Evolutionary conservation across 2,113 vertebrate genomes (phyloP).

Genomic region (Pao palembangensis): DNA sequence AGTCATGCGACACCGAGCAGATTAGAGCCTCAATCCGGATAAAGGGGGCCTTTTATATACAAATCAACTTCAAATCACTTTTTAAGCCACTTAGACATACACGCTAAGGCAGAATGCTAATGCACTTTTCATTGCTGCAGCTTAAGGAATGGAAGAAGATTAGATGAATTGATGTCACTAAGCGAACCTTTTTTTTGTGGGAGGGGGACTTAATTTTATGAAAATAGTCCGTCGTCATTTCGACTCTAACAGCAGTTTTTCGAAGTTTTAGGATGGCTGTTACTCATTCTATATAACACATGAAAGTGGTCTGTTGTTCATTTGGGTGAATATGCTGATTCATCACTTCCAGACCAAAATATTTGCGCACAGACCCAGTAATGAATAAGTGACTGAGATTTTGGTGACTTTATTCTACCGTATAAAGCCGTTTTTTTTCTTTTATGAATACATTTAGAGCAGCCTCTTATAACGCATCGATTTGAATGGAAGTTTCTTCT

Average conservation of each 20-base stretch:
- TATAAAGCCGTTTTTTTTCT: too few relatives aligned
- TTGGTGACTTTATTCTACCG: background rate
- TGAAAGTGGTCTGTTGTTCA: conserved; percentile 1
- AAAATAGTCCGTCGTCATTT: conserved; percentile 45
- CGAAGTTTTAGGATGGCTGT: background rate
- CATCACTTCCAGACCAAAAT: background rate
- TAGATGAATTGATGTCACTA: conserved; percentile 78
- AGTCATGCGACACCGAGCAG: conserved; percentile 84
- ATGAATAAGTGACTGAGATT: conserved; percentile 1
- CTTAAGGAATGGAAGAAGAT: conserved; percentile 78
- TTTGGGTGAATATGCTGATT: conserved; percentile 24
- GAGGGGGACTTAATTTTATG: conserved; percentile 77
- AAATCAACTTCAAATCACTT: conserved; percentile 89
- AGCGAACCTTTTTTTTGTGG: conserved; percentile 62
- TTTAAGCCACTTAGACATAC: conserved; percentile 86
- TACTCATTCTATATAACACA: too few relatives aligned
- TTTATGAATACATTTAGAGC: too few relatives aligned
- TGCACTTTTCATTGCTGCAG: conserved; percentile 80
- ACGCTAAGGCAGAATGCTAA: conserved; percentile 81
- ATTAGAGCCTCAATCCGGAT: conserved; percentile 84
- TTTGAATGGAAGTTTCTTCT: too few relatives aligned
- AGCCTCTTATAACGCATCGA: too few relatives aligned
- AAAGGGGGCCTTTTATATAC: conserved; percentile 85
- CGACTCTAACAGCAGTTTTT: conserved; percentile 2
- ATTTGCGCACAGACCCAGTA: background rate